Base-by-base conservation (phyloP, 2,888 invertebrate species). In the Pyralis farinalis region DNA sequence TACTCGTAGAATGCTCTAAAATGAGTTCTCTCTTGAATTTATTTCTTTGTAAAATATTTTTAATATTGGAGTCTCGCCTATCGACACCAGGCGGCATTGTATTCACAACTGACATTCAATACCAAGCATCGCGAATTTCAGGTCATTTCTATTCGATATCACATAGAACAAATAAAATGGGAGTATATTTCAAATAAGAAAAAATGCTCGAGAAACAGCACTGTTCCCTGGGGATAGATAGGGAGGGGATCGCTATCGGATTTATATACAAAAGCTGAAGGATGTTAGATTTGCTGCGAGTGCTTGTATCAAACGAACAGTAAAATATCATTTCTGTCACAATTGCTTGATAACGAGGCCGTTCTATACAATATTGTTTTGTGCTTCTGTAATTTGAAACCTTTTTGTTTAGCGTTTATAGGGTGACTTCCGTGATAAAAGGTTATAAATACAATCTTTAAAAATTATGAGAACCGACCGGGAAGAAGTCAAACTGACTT, bases 51-150 rank as follows among this genome's bases (percentile, higher is more conserved):
- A 25, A 16, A 25, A 25, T n/a, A 25, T 25, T 25, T 25, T 25
- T 25, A 25, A 25, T 25, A 63, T 70, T 55, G 44, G 43, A n/a
- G 7, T 4, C 25, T 25, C 25, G 25, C 7, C 25, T 2, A 7
- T 25, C 25, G 25, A 3, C n/a, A 5, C 8, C 25, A 5, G 7
- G 21, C 21, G 21, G 21, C 21, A 25, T 25, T 25, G 25, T 25
- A 25, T 25, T 25, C 25, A 7, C 25, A 25, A 7, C 25, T 25
- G 25, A 25, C 25, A 25, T 25, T 25, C 25, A 25, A 25, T 25
- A 25, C 25, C 25, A 25, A 25, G 8, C 7, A 25, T 25, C 25
- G 25, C 3, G 25, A 4, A 25, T 8, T 25, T 25, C 25, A 25
- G n/a, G 25, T 25, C 25, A 7, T 25, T 25, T 25, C 25, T 25